Evolutionary conservation across 2,797 vertebrate species (phyloP).

Genomic region (Botia almorhae): DNA sequence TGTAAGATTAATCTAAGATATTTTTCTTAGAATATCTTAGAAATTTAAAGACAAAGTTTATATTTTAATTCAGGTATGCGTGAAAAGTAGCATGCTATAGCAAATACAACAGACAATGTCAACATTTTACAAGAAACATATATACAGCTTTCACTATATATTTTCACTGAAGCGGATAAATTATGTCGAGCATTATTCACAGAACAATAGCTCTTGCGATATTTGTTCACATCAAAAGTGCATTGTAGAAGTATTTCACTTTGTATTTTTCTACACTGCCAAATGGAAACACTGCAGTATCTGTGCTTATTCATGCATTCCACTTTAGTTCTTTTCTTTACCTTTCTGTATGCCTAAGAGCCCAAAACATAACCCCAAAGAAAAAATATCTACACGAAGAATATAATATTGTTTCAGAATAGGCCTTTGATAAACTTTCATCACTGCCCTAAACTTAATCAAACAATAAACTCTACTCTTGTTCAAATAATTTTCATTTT

Average conservation of each 20-base stretch:
- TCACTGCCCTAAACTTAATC: not conserved
- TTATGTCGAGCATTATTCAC: constrained; percentile 85
- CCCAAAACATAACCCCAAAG: not conserved
- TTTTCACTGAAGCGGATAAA: constrained; percentile 83
- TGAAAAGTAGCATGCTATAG: constrained; percentile 90
- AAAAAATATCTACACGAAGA: constrained; percentile 7
- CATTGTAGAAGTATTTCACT: constrained; percentile 78
- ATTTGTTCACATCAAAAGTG: constrained; percentile 93
- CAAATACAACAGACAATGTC: constrained; percentile 86
- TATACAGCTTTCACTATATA: constrained; percentile 83
- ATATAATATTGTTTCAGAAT: not conserved
- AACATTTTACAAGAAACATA: constrained; percentile 82
- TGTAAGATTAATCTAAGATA: too few species aligned
- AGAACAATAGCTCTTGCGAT: constrained; percentile 86
- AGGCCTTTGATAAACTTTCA: not conserved
- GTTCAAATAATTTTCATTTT: not conserved
- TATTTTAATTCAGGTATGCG: constrained; percentile 88
- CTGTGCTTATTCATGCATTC: constrained; percentile 40
- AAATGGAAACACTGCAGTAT: constrained; percentile 15
- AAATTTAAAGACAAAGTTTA: constrained; percentile 97
- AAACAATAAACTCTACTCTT: not conserved
- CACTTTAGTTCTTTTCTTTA: not conserved
- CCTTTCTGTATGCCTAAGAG: not conserved
- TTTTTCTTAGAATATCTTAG: constrained; percentile 57
- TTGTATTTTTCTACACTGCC: constrained; percentile 55